phyloP scores from a whole-genome alignment of 2,888 invertebrate species.

The Taenaris catops region DNA sequence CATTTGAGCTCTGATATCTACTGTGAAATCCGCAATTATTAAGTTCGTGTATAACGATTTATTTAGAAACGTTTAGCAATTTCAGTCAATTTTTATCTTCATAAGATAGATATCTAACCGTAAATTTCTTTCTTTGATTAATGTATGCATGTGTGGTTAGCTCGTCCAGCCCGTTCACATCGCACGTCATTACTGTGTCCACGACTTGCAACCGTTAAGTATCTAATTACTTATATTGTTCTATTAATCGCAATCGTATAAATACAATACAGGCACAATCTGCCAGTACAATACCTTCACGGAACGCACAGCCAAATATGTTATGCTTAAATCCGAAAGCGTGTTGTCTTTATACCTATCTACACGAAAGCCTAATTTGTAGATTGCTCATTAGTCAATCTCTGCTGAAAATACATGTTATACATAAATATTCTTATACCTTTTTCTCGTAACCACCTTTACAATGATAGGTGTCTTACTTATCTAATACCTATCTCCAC shows the following conservation, averaged over 20 bases:
- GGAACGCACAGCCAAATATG: slow-evolving; percentile 15
- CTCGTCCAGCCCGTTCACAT: slow-evolving; percentile 8
- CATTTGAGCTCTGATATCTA: slow-evolving; percentile 2
- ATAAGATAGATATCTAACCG: slow-evolving; percentile 36
- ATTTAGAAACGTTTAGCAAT: slow-evolving; percentile 56
- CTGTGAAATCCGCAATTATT: slow-evolving; percentile 13
- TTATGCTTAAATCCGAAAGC: background rate
- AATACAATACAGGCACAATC: slow-evolving; percentile 16
- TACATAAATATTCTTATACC: slow-evolving; percentile 38
- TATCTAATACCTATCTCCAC: slow-evolving; percentile 42
- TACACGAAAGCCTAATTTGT: too few relatives aligned
- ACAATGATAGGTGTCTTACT: slow-evolving; percentile 32
- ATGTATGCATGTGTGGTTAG: slow-evolving; percentile 8
- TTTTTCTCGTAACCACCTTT: slow-evolving; percentile 36
- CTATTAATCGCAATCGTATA: slow-evolving; percentile 3
- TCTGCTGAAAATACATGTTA: slow-evolving; percentile 47
- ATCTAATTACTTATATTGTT: slow-evolving; percentile 1
- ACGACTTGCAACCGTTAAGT: slow-evolving; percentile 2
- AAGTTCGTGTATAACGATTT: slow-evolving; percentile 26
- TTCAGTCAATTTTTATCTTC: slow-evolving; percentile 67
- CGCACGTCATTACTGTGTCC: slow-evolving; percentile 10
- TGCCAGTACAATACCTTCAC: slow-evolving; percentile 12
- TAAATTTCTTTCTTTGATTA: slow-evolving; percentile 8
- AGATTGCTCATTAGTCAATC: slow-evolving; percentile 50
- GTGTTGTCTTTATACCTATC: too few relatives aligned